Base-by-base conservation (phyloP, 1,140 invertebrate species). In the Drosophila arizonae region DNA sequence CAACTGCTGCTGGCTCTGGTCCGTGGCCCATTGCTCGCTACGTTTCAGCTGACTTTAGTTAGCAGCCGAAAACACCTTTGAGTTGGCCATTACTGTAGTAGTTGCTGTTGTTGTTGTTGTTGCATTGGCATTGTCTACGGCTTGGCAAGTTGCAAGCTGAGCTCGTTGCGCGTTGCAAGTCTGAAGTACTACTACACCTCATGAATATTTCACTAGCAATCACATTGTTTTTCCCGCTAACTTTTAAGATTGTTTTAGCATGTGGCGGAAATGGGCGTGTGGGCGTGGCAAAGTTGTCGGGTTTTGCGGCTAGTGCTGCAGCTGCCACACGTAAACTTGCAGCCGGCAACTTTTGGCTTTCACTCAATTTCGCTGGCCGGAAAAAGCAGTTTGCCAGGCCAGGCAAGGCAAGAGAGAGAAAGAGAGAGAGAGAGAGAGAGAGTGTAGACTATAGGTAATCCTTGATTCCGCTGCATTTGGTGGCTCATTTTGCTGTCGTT, bases 171-270 rank as follows among this genome's bases (percentile, higher is more conserved):
- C 76, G 64, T 82, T 78, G 67, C 70, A 70, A 79, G 84, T 79
- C 76, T 77, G 72, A 72, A 82, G 84, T 75, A 75, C 76, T 84
- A 71, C 73, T 84, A 71, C 76, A 88, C 72, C 87, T 81, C 84
- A 87, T 87, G 84, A 88, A 87, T 87, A 87, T 87, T 87, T 87
- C 84, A 87, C 84, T 87, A 84, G 84, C 84, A 87, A 87, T 87
- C 84, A 87, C 84, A 87, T 87, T 87, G 84, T 87, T 88, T 87
- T 87, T 87, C 67, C 84, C 79, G 84, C 84, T 84, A 87, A 87
- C 84, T 87, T 87, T 87, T 88, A 79, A 87, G 84, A 87, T 87
- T 87, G 84, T 88, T 87, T 84, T 88, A 87, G 87, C 82, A 87
- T 86, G 82, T 86, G 82, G 82, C 81, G 81, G 84, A 87, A 84